These are phyloP conservation scores for Chrysomallon squamiferum DNA, from an alignment of 1,140 invertebrate genomes.

Conservation along the genomic window DNA sequence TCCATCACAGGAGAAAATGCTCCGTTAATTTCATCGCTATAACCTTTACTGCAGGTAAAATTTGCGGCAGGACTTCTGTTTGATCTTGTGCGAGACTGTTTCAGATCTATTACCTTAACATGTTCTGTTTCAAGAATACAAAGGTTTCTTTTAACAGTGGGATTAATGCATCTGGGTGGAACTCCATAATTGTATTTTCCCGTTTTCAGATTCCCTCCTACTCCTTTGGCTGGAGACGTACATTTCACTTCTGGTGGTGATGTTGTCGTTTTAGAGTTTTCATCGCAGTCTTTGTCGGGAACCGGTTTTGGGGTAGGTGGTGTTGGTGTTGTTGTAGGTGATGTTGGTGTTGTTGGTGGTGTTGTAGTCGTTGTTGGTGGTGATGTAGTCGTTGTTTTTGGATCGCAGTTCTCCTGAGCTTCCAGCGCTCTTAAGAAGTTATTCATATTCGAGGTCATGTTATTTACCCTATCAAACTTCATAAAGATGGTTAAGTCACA, in stretches of 20 bases:
- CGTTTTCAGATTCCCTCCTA: conserved; percentile 2
- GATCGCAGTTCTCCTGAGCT: neutral
- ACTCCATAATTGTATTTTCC: conserved; percentile 1
- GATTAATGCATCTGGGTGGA: conserved; percentile 4
- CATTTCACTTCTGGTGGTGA: neutral
- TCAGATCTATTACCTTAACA: conserved; percentile 5
- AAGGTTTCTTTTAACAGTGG: neutral
- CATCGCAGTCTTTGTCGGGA: neutral
- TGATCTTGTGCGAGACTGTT: neutral
- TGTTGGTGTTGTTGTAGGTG: neutral
- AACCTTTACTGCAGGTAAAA: conserved; percentile 7
- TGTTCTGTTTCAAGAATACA: neutral
- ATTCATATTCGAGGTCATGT: neutral
- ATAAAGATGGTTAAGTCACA: neutral
- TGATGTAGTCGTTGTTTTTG: neutral
- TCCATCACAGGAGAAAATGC: conserved; percentile 35
- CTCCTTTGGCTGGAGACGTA: neutral
- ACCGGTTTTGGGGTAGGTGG: neutral
- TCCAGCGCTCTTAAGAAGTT: neutral
- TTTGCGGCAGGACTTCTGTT: neutral
- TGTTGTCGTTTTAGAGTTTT: neutral
- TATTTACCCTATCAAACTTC: conserved; percentile 3
- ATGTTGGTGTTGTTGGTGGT: no score
- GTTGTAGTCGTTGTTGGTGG: no score
- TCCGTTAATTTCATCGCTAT: conserved; percentile 21